Conservation (phyloP, 2,888 invertebrate species). For the Hypercompe scribonia region DNA sequence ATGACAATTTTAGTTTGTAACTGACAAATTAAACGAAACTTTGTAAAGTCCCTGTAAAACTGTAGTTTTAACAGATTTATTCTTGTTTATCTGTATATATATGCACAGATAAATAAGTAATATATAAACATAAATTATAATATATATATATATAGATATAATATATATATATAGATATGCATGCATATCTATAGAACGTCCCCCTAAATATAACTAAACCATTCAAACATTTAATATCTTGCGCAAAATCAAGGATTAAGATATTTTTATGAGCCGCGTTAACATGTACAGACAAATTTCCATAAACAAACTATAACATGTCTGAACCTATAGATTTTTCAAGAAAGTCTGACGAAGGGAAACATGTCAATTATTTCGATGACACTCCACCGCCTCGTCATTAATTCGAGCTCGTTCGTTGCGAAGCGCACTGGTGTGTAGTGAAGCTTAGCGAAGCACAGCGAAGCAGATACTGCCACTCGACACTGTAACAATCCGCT, state of each 20-base stretch:
- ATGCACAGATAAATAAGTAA: too few relatives aligned
- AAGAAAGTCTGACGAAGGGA: slow-evolving; percentile 49
- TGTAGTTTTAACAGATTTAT: not conserved
- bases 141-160: too few relatives aligned
- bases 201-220: not conserved
- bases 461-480: slow-evolving; percentile 23
- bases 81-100: not conserved
- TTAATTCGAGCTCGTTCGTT: slow-evolving; percentile 61
- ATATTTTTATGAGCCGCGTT: not conserved
- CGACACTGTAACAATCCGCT: slow-evolving; percentile 21
- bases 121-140: too few relatives aligned
- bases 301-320: not conserved
- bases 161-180: too few relatives aligned
- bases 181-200: not conserved
- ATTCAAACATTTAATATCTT: not conserved
- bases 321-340: slow-evolving; percentile 26
- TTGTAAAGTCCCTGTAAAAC: not conserved
- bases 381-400: slow-evolving; percentile 56
- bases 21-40: not conserved
- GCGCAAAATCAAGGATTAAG: not conserved
- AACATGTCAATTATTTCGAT: slow-evolving; percentile 68
- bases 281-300: not conserved
- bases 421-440: slow-evolving; percentile 32
- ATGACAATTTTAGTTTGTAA: not conserved
- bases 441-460: slow-evolving; percentile 26